Conservation (phyloP, 2,797 vertebrate genomes). For the Halcyon leucocephala region DNA sequence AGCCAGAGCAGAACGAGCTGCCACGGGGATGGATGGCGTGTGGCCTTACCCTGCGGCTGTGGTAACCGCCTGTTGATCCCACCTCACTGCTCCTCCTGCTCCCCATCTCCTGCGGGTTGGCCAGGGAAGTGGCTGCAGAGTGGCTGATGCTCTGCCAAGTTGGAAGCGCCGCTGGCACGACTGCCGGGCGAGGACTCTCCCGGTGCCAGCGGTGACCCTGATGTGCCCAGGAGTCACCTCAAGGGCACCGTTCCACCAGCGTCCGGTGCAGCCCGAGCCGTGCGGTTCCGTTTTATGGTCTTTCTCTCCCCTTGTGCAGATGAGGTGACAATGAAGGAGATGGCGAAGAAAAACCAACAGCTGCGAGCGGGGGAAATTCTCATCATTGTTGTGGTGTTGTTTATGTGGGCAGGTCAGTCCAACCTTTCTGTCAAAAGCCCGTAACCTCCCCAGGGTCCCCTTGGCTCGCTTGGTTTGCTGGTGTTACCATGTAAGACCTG, state of each 20-base stretch:
- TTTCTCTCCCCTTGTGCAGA: constrained; percentile 77
- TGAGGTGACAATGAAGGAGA: constrained; percentile 92
- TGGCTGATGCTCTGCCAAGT: neutral
- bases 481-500: neutral
- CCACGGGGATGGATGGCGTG: rapidly evolving
- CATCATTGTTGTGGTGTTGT: constrained; percentile 95
- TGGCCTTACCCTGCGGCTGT: neutral
- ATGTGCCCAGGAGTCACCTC: rapidly evolving
- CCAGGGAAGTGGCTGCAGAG: neutral
- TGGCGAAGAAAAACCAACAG: constrained; percentile 85
- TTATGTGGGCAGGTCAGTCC: constrained; percentile 96
- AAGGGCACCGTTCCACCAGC: neutral
- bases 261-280: neutral
- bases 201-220: neutral
- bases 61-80: neutral
- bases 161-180: neutral
- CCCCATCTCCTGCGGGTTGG: neutral
- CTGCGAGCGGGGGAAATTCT: constrained; percentile 93
- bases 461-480: neutral
- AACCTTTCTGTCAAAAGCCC: neutral
- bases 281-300: neutral
- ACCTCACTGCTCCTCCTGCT: neutral
- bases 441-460: rapidly evolving
- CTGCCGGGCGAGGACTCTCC: neutral
- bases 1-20: neutral